Evolutionary conservation across 2,797 vertebrate genomes (phyloP), one percentile per base, ranked within the genome.

Genomic region (Sylvia borin): DNA sequence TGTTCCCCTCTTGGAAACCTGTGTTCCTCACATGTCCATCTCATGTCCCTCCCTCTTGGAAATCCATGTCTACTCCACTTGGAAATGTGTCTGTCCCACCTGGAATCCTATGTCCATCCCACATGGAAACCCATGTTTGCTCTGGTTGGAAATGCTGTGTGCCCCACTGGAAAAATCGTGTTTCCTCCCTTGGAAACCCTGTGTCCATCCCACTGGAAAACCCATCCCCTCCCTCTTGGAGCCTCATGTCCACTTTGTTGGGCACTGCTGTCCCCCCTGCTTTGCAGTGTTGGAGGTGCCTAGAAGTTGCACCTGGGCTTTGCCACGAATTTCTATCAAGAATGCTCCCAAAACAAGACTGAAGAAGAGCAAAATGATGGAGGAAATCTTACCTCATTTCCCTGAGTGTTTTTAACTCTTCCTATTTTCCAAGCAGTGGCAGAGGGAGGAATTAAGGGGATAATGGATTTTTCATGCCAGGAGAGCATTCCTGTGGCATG

Each of bases 171-270:
- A 13, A 47, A 38, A 25, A 8, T 26, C 4, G 0, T 11, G 11
- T 40, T 19, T 18, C 11, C 40, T 57, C 8, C n/a, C 43, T 31
- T 55, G 20, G 65, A 47, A 38, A 2, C 34, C n/a, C 29, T 2
- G 2, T 12, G 5, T 34, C 22, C 55, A 25, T 29, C 25, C 25
- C 31, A 4, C 24, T 13, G 25, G 47, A 5, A 77, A 21, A 1
- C 22, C n/a, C 15, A 15, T 27, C 66, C 27, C 2, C 2, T 42
- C 72, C 13, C 40, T 40, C 24, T 5, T 16, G 31, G 42, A 34
- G 7, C 42, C 29, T 31, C 31, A 0, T 19, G 51, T 40, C 55
- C 40, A 1, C 10, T 13, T 34, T 3, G 2, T 4, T 13, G n/a
- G 32, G 14, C 73, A 31, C 40, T 3, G 0, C 1, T 13, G 55